A percentile compares a stretch with the other conserved stretches of the same genome.
phyloP scores from a whole-genome alignment of 2,113 vertebrate species.

The Cavia aperea region DNA sequence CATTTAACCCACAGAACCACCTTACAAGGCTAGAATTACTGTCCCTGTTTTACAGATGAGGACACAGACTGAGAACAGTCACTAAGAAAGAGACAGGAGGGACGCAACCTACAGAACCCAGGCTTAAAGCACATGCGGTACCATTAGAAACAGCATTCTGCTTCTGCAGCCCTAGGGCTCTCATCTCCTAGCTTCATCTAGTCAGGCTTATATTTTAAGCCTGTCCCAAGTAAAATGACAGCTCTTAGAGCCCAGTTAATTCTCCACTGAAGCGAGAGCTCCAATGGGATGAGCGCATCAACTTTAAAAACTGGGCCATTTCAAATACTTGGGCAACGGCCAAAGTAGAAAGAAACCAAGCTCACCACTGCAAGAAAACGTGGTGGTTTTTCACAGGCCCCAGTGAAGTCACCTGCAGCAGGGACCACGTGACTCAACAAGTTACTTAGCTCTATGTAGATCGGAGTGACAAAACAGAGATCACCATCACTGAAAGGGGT shows the following conservation, averaged over 20 bases:
- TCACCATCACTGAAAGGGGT: not conserved
- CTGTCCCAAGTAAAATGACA: not conserved
- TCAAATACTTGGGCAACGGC: not conserved
- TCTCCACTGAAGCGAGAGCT: conserved; percentile 7
- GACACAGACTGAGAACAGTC: not conserved
- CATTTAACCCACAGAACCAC: not conserved
- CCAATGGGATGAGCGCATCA: not conserved
- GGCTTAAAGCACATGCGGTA: not conserved
- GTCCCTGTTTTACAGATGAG: not conserved
- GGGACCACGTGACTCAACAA: not conserved
- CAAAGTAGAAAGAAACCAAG: not conserved
- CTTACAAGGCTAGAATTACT: not conserved
- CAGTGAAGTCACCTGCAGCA: not conserved
- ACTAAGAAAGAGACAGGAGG: not conserved
- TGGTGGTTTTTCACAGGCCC: not conserved
- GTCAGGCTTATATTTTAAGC: not conserved
- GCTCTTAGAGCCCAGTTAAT: not conserved
- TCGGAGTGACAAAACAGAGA: not conserved
- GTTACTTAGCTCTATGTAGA: not conserved
- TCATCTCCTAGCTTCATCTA: not conserved
- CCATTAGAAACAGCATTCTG: not conserved
- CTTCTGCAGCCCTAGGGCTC: not conserved
- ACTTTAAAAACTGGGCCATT: not conserved
- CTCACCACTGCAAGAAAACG: not conserved
- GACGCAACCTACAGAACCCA: not conserved